A percentile compares a stretch with the other conserved stretches of the same genome.
phyloP scores from a whole-genome alignment of 2,113 vertebrate species.

The Caranx melampygus region DNA sequence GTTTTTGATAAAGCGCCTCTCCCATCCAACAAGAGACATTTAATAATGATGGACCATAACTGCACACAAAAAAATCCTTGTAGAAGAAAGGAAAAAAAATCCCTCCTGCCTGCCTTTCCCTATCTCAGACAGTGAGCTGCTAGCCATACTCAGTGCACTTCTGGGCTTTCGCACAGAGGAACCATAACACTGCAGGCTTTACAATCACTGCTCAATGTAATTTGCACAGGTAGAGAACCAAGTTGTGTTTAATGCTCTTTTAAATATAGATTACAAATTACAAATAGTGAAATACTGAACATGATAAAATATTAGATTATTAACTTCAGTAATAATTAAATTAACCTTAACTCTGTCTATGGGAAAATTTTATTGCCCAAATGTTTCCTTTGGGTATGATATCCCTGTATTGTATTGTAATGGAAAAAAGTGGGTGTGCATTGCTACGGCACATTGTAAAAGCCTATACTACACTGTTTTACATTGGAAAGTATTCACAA shows the following conservation, averaged over 20 bases:
- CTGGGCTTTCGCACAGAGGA: conserved; percentile 47
- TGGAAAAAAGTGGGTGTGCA: neutral
- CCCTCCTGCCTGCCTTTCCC: conserved; percentile 67
- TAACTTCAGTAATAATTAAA: neutral
- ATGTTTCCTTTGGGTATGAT: neutral
- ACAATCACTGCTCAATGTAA: conserved; percentile 26
- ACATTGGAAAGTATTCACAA: conserved; percentile 55
- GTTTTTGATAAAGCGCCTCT: conserved; percentile 90
- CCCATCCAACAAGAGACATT: conserved; percentile 91
- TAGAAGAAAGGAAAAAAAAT: conserved; percentile 76
- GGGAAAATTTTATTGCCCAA: neutral
- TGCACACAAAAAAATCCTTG: conserved; percentile 85
- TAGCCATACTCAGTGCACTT: conserved; percentile 60
- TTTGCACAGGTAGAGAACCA: conserved; percentile 7
- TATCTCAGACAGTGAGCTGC: conserved; percentile 68
- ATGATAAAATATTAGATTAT: neutral
- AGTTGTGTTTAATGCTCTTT: neutral
- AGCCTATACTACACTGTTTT: neutral
- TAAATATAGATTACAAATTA: neutral
- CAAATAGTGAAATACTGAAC: neutral
- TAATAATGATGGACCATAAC: conserved; percentile 96
- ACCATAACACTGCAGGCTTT: conserved; percentile 38
- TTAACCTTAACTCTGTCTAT: neutral
- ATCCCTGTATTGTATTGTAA: conserved; percentile 2
- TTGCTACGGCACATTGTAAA: neutral